These are phyloP conservation scores for Caenorhabditis doughertyi DNA, from an alignment of 2,888 invertebrate species.

Conservation along the genomic window DNA sequence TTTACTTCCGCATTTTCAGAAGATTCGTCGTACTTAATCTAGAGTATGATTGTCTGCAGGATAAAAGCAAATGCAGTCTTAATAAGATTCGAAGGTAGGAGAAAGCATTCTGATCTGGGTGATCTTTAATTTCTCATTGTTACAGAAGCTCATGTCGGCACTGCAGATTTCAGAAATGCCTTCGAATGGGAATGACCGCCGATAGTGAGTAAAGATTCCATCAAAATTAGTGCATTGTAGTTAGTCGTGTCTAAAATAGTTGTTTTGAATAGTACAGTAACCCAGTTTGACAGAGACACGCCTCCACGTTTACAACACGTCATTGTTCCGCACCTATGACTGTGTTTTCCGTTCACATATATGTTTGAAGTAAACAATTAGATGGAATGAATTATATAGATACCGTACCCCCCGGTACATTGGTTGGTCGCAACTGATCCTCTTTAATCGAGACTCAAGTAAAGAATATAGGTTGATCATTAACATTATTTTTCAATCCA, in stretches of 20 bases:
- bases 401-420: background rate
- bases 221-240: no score
- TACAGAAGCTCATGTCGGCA: constrained; percentile 65
- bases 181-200: constrained; percentile 65
- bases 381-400: background rate
- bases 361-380: no score
- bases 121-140: background rate
- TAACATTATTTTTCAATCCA: background rate
- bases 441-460: background rate
- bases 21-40: constrained; percentile 66
- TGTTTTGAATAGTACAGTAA: no score
- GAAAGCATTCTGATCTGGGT: background rate
- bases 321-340: no score
- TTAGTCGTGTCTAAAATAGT: no score
- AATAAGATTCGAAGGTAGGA: constrained; percentile 54
- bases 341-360: no score
- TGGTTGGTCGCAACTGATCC: no score
- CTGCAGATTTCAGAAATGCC: constrained; percentile 67
- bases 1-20: constrained; percentile 43
- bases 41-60: constrained; percentile 64
- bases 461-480: background rate
- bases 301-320: background rate
- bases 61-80: constrained; percentile 53
- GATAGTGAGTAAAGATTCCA: no score
- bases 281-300: no score